A percentile compares a stretch with the other conserved stretches of the same genome.
These are phyloP conservation scores for Tridacna gigas DNA, from an alignment of 2,888 invertebrate species.

Conservation along the genomic window DNA sequence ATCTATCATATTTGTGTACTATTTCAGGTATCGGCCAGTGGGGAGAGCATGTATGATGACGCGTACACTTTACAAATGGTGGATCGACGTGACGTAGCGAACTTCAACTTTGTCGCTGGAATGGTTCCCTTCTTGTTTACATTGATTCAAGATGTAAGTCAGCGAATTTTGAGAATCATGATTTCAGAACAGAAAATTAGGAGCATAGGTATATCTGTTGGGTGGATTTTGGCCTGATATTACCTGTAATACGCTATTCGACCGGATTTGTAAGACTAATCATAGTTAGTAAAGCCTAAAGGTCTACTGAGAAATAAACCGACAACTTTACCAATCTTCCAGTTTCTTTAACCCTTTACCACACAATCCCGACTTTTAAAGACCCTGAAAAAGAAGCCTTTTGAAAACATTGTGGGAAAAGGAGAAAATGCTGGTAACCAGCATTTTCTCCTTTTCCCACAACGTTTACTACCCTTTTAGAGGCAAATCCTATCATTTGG, in stretches of 20 bases:
- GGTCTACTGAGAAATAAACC: too few species aligned
- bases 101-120: slow-evolving; percentile 84
- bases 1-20: neutral
- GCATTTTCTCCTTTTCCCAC: neutral
- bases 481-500: too few species aligned
- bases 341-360: too few species aligned
- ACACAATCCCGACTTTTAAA: too few species aligned
- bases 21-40: slow-evolving; percentile 81
- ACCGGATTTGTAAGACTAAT: too few species aligned
- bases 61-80: slow-evolving; percentile 84
- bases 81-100: slow-evolving; percentile 72
- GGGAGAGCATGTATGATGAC: slow-evolving; percentile 84
- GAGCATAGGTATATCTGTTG: too few species aligned
- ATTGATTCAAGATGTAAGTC: slow-evolving; percentile 81
- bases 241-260: too few species aligned
- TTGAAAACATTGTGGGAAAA: neutral
- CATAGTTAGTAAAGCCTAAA: too few species aligned
- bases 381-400: too few species aligned
- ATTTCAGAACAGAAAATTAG: too few species aligned
- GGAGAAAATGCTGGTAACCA: neutral
- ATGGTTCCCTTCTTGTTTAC: slow-evolving; percentile 84
- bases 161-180: neutral
- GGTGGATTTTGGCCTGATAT: too few species aligned
- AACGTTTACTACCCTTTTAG: neutral
- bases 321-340: too few species aligned